Conservation (phyloP, 2,113 vertebrate genomes). For the Murina feae region DNA sequence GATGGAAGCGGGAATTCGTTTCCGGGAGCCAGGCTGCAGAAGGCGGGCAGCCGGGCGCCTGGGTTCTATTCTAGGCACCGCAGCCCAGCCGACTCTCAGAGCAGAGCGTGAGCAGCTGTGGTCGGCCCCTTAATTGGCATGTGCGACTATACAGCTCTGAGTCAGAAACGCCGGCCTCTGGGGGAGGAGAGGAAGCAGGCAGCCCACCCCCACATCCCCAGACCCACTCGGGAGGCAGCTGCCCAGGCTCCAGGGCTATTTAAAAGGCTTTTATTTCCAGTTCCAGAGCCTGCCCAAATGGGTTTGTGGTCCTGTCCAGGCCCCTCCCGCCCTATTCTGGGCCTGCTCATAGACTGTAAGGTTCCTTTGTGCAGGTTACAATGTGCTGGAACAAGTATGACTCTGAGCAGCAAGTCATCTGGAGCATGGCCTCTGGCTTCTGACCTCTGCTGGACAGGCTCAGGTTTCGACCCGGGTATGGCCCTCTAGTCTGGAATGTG, state of each 20-base stretch:
- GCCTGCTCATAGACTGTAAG: background rate
- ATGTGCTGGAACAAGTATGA: background rate
- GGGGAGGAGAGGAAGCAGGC: background rate
- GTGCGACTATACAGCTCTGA: background rate
- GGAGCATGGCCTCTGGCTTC: background rate
- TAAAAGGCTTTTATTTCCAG: slow-evolving; percentile 47
- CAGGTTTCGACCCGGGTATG: background rate
- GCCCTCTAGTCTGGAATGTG: background rate
- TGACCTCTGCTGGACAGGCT: background rate
- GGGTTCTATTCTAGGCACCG: slow-evolving; percentile 57
- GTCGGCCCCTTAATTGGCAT: slow-evolving; percentile 47
- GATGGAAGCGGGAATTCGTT: slow-evolving; percentile 14
- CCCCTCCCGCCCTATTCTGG: background rate
- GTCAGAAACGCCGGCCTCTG: background rate
- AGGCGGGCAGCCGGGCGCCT: background rate
- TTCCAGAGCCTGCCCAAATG: background rate
- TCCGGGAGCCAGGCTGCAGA: background rate
- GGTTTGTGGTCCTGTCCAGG: background rate
- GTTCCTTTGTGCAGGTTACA: background rate
- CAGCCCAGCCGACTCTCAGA: slow-evolving; percentile 18
- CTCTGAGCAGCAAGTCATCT: background rate
- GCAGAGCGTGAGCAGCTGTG: slow-evolving; percentile 41
- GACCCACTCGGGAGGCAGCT: background rate
- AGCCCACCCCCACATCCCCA: slow-evolving; percentile 12
- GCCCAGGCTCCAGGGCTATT: slow-evolving; percentile 5